Conservation (phyloP, 2,797 vertebrate genomes). For the Myripristis jacobus region DNA sequence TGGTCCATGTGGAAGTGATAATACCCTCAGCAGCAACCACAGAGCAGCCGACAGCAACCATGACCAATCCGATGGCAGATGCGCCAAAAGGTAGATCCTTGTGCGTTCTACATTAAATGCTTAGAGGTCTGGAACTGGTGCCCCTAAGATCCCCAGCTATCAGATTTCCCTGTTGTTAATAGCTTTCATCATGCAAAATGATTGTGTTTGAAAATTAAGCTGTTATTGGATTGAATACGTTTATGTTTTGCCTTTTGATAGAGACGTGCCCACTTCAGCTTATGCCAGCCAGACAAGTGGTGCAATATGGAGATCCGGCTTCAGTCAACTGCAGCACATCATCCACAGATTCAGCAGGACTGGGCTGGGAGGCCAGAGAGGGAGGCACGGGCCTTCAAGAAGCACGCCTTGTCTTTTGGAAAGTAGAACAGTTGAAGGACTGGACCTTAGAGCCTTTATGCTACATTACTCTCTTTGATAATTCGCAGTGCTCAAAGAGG, state of each 20-base stretch:
- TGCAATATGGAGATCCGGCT: slow-evolving; percentile 58
- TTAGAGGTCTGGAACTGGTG: background rate
- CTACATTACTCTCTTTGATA: background rate
- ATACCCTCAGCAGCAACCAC: background rate
- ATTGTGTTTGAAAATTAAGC: background rate
- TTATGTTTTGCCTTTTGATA: slow-evolving; percentile 9
- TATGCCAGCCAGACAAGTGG: slow-evolving; percentile 55
- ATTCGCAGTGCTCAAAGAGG: background rate
- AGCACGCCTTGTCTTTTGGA: background rate
- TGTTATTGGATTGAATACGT: background rate
- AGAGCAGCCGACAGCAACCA: background rate
- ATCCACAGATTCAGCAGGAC: accelerated
- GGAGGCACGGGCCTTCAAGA: accelerated
- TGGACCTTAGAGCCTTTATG: slow-evolving; percentile 8
- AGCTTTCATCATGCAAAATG: background rate
- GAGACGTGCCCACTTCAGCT: slow-evolving; percentile 42
- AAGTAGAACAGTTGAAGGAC: background rate
- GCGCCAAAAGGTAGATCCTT: slow-evolving; percentile 16
- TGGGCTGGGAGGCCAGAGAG: slow-evolving; percentile 52
- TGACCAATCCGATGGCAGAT: background rate
- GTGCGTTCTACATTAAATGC: background rate
- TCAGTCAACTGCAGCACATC: slow-evolving; percentile 59
- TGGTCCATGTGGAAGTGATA: slow-evolving; percentile 9
- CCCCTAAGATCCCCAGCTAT: background rate
- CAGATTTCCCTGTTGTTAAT: background rate